A percentile compares a stretch with the other conserved stretches of the same genome.
These are phyloP conservation scores for Microctonus brassicae DNA, from an alignment of 2,888 invertebrate species.

Conservation along the genomic window DNA sequence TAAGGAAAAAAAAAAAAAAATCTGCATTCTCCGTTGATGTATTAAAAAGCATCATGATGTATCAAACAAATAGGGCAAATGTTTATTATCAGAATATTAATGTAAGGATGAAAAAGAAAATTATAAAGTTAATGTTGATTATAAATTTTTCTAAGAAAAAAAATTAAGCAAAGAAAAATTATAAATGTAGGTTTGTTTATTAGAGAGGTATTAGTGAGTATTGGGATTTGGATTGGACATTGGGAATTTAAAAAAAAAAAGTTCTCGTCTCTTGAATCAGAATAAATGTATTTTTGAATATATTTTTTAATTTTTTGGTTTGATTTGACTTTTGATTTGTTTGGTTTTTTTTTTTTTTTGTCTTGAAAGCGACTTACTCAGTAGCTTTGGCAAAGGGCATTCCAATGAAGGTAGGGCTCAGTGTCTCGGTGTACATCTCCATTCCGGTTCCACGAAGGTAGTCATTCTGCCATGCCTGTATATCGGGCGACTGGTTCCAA, in stretches of 20 bases:
- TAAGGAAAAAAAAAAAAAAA: background rate
- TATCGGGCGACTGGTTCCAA: conserved; percentile 86
- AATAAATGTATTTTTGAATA: conserved; percentile 22
- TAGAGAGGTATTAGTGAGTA: too few relatives aligned
- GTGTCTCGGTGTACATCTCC: conserved; percentile 99
- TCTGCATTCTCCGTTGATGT: background rate
- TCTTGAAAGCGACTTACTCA: conserved; percentile 88
- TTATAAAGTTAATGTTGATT: background rate
- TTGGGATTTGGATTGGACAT: background rate
- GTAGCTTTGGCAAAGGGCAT: conserved; percentile 98
- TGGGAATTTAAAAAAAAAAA: conserved; percentile 17
- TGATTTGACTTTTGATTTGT: conserved; percentile 41
- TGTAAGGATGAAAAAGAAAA: background rate
- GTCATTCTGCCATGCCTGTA: conserved; percentile 99
- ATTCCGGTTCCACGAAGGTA: conserved; percentile 99
- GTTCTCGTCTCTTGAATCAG: conserved; percentile 66
- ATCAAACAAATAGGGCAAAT: background rate
- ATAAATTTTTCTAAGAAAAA: background rate
- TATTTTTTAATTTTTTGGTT: too few relatives aligned
- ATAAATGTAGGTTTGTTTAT: background rate
- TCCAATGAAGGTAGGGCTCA: conserved; percentile 97
- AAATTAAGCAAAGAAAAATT: background rate
- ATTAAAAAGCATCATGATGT: background rate
- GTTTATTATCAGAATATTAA: background rate
- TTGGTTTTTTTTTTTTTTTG: conserved; percentile 62